Conservation (phyloP, 2,113 vertebrate species). For the Corythoichthys intestinalis region DNA sequence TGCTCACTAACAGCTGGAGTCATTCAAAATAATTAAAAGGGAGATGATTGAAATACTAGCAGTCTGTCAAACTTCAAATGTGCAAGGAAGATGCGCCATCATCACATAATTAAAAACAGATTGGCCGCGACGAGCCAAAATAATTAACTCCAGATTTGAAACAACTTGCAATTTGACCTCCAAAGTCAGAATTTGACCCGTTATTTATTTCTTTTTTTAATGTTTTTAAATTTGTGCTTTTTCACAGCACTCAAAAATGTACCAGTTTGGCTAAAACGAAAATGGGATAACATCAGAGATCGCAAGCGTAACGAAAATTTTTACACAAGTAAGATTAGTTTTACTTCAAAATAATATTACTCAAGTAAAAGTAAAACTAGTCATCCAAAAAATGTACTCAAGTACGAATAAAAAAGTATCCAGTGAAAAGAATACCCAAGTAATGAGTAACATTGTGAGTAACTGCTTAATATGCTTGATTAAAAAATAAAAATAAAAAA, state of each 20-base stretch:
- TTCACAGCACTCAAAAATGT: neutral
- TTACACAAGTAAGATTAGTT: too few relatives aligned
- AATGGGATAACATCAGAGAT: neutral
- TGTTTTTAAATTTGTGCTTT: too few relatives aligned
- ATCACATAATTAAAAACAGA: neutral
- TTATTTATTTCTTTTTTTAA: too few relatives aligned
- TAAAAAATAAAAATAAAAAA: too few relatives aligned
- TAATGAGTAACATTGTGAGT: too few relatives aligned
- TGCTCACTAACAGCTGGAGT: constrained; percentile 37
- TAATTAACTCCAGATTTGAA: neutral
- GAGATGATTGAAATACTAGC: constrained; percentile 20
- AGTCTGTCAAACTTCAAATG: constrained; percentile 3
- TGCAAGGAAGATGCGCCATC: neutral
- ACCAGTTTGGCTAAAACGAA: neutral
- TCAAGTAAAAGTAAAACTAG: too few relatives aligned
- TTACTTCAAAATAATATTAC: too few relatives aligned
- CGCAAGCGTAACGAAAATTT: neutral
- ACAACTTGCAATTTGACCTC: neutral
- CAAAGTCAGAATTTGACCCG: neutral
- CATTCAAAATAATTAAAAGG: constrained; percentile 19
- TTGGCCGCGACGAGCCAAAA: neutral
- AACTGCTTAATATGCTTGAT: too few relatives aligned
- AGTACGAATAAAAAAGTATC: too few relatives aligned
- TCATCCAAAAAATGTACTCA: too few relatives aligned
- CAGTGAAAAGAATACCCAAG: too few relatives aligned